Evolutionary conservation across 92 coral and sea anemone species (phyloP).

Genomic region (Meandrina meandrites): DNA sequence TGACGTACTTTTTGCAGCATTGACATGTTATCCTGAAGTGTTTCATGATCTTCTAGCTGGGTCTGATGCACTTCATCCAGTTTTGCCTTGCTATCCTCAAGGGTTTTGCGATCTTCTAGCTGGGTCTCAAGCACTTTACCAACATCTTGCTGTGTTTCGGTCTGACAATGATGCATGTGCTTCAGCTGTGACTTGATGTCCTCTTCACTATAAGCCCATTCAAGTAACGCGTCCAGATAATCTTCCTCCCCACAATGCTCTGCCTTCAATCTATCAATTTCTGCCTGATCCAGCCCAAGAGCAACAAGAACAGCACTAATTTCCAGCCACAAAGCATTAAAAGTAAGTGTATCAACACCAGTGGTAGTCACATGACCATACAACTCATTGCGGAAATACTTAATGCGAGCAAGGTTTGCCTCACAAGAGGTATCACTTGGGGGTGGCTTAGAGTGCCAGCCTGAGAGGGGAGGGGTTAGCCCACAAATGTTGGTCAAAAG

Average conservation of each 20-base stretch:
- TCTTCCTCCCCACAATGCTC: too few relatives aligned
- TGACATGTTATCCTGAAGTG: too few relatives aligned
- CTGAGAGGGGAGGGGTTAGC: background rate
- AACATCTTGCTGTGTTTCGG: background rate
- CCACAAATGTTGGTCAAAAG: constrained; percentile 69
- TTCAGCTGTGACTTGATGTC: background rate
- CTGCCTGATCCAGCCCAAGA: constrained; percentile 57
- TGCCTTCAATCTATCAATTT: constrained; percentile 38
- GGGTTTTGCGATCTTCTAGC: background rate
- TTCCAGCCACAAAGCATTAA: constrained; percentile 64
- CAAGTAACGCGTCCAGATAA: too few relatives aligned
- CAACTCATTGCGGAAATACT: too few relatives aligned
- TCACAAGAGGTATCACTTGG: too few relatives aligned
- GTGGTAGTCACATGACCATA: constrained; percentile 37
- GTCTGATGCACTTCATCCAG: too few relatives aligned
- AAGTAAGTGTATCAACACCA: background rate
- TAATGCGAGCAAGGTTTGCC: too few relatives aligned
- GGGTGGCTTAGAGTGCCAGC: background rate
- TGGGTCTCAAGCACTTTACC: background rate
- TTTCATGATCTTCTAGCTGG: too few relatives aligned
- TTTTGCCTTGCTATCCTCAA: too few relatives aligned
- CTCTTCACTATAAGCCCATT: too few relatives aligned
- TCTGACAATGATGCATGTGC: too few relatives aligned
- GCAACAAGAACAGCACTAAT: constrained; percentile 51
- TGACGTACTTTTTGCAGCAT: background rate